Evolutionary conservation across 2,113 vertebrate genomes (phyloP).

Genomic region (Peromyscus californicus): DNA sequence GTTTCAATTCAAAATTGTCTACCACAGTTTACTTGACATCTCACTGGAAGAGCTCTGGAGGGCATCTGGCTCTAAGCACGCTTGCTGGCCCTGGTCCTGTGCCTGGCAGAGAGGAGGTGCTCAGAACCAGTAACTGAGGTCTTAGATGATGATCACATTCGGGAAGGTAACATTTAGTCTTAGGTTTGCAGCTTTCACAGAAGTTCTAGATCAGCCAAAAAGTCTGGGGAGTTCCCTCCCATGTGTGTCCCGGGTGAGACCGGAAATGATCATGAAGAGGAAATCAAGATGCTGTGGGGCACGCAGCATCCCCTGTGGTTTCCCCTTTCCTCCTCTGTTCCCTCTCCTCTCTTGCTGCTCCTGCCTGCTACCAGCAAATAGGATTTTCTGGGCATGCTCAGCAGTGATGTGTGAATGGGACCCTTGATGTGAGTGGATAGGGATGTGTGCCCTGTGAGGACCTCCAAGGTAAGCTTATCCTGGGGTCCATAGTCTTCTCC

Average conservation of each 20-base stretch:
- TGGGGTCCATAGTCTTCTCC: background rate
- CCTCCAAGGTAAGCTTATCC: background rate
- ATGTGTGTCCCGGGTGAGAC: background rate
- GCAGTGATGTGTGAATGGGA: background rate
- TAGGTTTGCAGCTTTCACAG: background rate
- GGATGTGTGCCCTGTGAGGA: background rate
- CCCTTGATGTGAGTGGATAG: background rate
- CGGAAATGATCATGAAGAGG: background rate
- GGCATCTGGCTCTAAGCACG: background rate
- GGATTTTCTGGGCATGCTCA: background rate
- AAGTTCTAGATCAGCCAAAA: background rate
- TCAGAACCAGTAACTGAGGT: background rate
- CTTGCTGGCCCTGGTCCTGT: background rate
- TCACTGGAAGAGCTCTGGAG: background rate
- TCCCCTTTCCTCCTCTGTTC: background rate
- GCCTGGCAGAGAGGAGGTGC: background rate
- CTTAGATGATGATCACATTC: background rate
- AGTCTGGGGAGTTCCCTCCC: background rate
- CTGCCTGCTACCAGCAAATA: background rate
- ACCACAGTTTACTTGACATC: background rate
- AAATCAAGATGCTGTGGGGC: no score
- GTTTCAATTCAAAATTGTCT: background rate
- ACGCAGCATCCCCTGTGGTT: background rate
- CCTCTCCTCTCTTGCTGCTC: background rate
- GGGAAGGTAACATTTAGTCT: background rate